Evolutionary conservation across 2,113 vertebrate species (phyloP).

Genomic region (Bothrops jararaca): DNA sequence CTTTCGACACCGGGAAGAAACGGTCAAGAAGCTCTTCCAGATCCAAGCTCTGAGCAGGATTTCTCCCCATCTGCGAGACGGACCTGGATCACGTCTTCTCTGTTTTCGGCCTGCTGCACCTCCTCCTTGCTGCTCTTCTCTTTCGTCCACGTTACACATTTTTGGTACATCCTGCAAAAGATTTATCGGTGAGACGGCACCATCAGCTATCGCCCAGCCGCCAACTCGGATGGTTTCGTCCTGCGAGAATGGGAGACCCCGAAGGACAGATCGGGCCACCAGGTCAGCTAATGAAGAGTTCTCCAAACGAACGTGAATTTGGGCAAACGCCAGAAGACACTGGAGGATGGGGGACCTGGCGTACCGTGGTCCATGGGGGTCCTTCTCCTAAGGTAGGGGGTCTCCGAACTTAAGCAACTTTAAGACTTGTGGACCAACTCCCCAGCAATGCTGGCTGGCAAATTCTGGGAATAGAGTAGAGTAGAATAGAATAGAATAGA

Average conservation of each 20-base stretch:
- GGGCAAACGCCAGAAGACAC: too few species aligned
- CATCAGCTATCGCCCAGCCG: rapidly evolving
- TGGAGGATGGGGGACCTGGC: too few species aligned
- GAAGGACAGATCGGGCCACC: neutral
- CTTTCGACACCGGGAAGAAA: neutral
- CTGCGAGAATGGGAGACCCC: neutral
- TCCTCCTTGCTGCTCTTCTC: neutral
- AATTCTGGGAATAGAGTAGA: too few species aligned
- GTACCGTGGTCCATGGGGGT: too few species aligned
- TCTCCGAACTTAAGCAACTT: neutral
- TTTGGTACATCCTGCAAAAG: neutral
- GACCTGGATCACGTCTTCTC: neutral
- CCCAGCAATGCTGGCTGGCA: too few species aligned
- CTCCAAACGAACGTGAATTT: too few species aligned
- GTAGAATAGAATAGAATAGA: too few species aligned
- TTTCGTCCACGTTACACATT: neutral
- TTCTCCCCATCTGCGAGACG: neutral
- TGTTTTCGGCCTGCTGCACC: neutral
- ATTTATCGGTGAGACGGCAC: too few species aligned
- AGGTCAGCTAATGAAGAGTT: too few species aligned
- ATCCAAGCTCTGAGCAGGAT: neutral
- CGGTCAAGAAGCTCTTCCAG: neutral
- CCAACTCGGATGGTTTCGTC: neutral
- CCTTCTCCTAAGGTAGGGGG: too few species aligned
- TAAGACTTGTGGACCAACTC: neutral